Conservation (phyloP, 2,113 vertebrate species). For the Talpa occidentalis region DNA sequence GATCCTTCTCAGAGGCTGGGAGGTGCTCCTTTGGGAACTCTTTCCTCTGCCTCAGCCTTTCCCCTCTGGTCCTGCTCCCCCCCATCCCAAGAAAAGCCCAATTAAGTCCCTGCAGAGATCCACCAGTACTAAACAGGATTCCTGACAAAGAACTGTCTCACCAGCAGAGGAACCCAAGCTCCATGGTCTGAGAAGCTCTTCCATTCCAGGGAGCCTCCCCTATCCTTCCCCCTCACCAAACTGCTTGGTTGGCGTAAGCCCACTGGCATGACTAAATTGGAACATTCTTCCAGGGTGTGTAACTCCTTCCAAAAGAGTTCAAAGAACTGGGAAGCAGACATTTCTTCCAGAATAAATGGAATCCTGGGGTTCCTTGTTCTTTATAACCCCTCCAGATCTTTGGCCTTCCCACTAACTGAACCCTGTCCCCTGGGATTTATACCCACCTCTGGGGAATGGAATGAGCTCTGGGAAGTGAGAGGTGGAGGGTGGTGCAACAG, state of each 20-base stretch:
- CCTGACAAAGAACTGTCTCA: slow-evolving; percentile 9
- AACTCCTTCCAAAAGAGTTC: slow-evolving; percentile 56
- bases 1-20: not conserved
- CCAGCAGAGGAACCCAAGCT: slow-evolving; percentile 40
- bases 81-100: not conserved
- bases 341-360: slow-evolving; percentile 24
- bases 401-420: slow-evolving; percentile 10
- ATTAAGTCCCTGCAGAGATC: not conserved
- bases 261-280: slow-evolving; percentile 20
- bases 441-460: not conserved
- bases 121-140: not conserved
- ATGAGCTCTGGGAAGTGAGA: not conserved
- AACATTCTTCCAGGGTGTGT: slow-evolving; percentile 37
- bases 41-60: not conserved
- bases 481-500: not conserved
- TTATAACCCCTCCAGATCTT: not conserved
- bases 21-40: slow-evolving; percentile 21
- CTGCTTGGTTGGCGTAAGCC: slow-evolving; percentile 39
- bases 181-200: not conserved
- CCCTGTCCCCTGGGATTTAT: not conserved
- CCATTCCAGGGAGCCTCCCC: not conserved
- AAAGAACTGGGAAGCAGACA: slow-evolving; percentile 47
- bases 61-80: not conserved
- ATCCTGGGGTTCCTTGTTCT: not conserved
- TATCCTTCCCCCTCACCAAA: not conserved